phyloP scores from a whole-genome alignment of 35 echinoderm and acorn worm genomes.

The Diadema setosum region DNA sequence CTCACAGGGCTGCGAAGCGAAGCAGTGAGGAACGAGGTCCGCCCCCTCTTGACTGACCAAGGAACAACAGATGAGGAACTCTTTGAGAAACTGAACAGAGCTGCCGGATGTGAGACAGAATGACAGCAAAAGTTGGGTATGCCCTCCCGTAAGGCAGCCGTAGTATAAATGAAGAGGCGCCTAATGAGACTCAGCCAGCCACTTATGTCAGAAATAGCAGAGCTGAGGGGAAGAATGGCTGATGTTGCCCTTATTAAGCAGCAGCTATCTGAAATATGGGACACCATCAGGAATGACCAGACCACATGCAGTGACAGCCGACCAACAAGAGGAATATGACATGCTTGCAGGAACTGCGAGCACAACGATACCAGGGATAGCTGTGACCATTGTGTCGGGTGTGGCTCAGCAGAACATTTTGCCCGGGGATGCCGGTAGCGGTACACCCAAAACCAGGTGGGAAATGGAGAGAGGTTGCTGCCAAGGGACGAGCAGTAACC shows the following conservation, averaged over 20 bases:
- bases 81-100: background rate
- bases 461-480: conserved; percentile 27
- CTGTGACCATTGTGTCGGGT: background rate
- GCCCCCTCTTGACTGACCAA: background rate
- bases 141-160: background rate
- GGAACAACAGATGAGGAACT: background rate
- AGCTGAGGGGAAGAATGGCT: background rate
- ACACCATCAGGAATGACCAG: background rate
- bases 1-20: conserved; percentile 12
- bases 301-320: background rate
- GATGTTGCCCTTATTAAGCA: background rate
- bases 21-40: background rate
- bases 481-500: conserved; percentile 19
- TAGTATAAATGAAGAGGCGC: background rate
- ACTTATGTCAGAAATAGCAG: background rate
- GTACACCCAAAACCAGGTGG: background rate
- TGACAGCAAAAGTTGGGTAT: background rate
- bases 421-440: background rate
- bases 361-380: background rate
- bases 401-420: conserved; percentile 7
- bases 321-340: background rate
- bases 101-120: background rate
- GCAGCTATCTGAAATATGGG: background rate
- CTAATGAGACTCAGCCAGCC: background rate
- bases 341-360: background rate